A percentile compares a stretch with the other conserved stretches of the same genome.
Evolutionary conservation across 92 coral and sea anemone species (phyloP).

Genomic region (Blastomussa wellsi): DNA sequence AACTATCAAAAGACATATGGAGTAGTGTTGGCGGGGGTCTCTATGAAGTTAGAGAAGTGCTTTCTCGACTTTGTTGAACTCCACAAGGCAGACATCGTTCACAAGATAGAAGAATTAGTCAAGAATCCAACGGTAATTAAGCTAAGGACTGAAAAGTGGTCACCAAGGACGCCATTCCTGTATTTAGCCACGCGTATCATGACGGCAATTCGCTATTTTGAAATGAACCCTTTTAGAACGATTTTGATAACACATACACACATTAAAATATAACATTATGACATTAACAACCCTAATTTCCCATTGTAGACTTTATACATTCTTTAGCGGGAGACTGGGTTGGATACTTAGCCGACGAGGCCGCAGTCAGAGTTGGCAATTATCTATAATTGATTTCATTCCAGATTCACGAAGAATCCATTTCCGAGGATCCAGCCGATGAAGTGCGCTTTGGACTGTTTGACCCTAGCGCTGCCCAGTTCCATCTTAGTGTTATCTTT

Average conservation of each 20-base stretch:
- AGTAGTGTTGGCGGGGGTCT: constrained; percentile 63
- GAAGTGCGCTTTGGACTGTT: constrained; percentile 41
- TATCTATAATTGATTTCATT: background rate
- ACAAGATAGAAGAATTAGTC: constrained; percentile 38
- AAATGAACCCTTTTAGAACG: too few relatives aligned
- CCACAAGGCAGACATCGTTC: constrained; percentile 46
- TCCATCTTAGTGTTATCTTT: background rate
- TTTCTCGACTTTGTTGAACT: constrained; percentile 50
- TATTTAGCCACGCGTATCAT: too few relatives aligned
- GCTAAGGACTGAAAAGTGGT: background rate
- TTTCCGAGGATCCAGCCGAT: constrained; percentile 14
- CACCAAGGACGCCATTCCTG: too few relatives aligned
- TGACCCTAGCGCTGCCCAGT: constrained; percentile 35
- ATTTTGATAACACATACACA: too few relatives aligned
- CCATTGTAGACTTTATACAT: too few relatives aligned
- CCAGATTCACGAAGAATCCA: constrained; percentile 36
- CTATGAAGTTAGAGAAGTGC: constrained; percentile 71
- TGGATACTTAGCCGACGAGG: too few relatives aligned
- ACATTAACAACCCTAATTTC: too few relatives aligned
- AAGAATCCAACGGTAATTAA: constrained; percentile 36
- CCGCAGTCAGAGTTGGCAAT: too few relatives aligned
- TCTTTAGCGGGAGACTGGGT: too few relatives aligned
- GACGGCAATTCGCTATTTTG: too few relatives aligned
- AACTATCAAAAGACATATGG: constrained; percentile 74
- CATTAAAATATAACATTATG: too few relatives aligned